phyloP scores from a whole-genome alignment of 1,140 invertebrate genomes.

The Diabrotica undecimpunctata region DNA sequence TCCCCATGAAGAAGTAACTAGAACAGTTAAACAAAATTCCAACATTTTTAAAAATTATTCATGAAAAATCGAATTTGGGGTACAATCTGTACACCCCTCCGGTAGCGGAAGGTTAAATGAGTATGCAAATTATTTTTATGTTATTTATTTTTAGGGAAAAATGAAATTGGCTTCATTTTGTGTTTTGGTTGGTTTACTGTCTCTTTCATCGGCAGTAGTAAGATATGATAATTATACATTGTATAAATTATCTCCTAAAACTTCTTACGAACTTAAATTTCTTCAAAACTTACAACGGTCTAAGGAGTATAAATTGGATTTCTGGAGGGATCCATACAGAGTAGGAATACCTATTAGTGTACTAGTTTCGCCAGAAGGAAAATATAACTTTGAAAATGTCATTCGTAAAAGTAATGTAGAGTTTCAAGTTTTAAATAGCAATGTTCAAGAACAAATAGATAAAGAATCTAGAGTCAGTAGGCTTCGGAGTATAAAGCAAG shows the following conservation, averaged over 20 bases:
- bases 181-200: no score
- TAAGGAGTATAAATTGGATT: constrained; percentile 28
- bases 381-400: constrained; percentile 29
- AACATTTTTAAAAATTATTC: no score
- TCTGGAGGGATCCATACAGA: constrained; percentile 29
- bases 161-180: no score
- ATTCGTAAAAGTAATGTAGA: constrained; percentile 26
- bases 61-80: no score
- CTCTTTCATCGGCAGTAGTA: constrained; percentile 19
- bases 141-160: no score
- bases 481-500: neutral
- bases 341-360: constrained; percentile 38
- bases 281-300: constrained; percentile 30
- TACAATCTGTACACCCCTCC: no score
- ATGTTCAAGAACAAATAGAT: constrained; percentile 45
- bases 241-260: constrained; percentile 32
- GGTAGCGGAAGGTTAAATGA: no score
- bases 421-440: constrained; percentile 38
- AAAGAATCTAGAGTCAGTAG: constrained; percentile 26
- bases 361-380: constrained; percentile 41
- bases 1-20: no score
- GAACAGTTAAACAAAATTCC: no score
- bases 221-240: constrained; percentile 37
- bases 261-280: constrained; percentile 24
- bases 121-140: no score